A percentile compares a stretch with the other conserved stretches of the same genome.
These are phyloP conservation scores for Scleropages formosus DNA, from an alignment of 2,797 vertebrate species.

Conservation along the genomic window DNA sequence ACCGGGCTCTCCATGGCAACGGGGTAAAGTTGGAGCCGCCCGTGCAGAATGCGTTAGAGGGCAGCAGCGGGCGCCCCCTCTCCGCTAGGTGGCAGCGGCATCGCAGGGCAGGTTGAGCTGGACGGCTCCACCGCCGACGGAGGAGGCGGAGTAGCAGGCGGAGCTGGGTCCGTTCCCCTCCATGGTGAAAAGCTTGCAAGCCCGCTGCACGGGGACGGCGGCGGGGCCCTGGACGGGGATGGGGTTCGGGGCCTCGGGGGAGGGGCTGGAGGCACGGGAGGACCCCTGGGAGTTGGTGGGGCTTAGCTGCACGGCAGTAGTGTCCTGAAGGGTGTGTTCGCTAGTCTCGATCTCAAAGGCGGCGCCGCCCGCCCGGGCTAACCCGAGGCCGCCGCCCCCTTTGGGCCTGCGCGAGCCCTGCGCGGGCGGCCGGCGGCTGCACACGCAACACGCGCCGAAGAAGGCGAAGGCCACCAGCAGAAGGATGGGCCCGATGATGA, in stretches of 20 bases:
- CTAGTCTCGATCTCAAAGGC: constrained; percentile 90
- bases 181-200: constrained; percentile 62
- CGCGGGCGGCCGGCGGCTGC: constrained; percentile 70
- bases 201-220: constrained; percentile 45
- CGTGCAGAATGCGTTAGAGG: not conserved
- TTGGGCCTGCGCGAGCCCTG: constrained; percentile 56
- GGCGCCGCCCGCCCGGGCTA: constrained; percentile 69
- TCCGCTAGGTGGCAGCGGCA: constrained; percentile 37
- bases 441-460: constrained; percentile 88
- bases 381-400: constrained; percentile 65
- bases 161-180: constrained; percentile 50
- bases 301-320: constrained; percentile 86
- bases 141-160: constrained; percentile 42
- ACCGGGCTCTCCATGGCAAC: not conserved
- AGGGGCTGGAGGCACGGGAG: constrained; percentile 72
- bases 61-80: not conserved
- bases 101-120: constrained; percentile 69
- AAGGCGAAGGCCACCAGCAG: constrained; percentile 79
- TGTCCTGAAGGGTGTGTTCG: constrained; percentile 89
- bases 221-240: constrained; percentile 41
- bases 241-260: constrained; percentile 46
- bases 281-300: constrained; percentile 80
- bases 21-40: no score
- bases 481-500: constrained; percentile 84
- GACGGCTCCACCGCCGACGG: constrained; percentile 46